Conservation (phyloP, 2,797 vertebrate species). For the Smutsia gigantea region DNA sequence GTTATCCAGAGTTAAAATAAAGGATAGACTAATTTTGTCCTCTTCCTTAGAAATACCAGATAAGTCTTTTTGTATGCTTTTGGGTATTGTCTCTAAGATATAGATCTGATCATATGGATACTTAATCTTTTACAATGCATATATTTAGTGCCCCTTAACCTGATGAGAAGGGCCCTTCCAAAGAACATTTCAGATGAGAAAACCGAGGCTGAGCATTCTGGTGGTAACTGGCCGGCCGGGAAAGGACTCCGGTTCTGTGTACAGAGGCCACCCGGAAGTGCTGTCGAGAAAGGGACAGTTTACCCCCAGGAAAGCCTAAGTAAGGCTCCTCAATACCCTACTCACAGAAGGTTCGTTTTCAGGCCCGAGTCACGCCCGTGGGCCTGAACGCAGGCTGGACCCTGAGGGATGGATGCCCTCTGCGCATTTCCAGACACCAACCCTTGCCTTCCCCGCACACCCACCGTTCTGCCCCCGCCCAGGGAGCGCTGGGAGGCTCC, state of each 20-base stretch:
- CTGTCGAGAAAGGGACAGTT: not conserved
- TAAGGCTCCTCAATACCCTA: not conserved
- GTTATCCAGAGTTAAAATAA: not conserved
- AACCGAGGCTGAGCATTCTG: not conserved
- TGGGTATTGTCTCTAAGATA: not conserved
- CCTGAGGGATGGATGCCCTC: too few relatives aligned
- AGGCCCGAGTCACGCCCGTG: fast-evolving
- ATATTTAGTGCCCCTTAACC: not conserved
- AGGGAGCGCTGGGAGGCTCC: too few relatives aligned
- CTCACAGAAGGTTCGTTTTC: not conserved
- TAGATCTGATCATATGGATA: not conserved
- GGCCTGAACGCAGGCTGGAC: not conserved
- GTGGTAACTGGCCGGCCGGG: too few relatives aligned
- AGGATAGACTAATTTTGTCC: not conserved
- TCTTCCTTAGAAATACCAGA: not conserved
- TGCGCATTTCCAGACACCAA: too few relatives aligned
- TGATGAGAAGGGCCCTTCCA: not conserved
- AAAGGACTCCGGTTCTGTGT: not conserved
- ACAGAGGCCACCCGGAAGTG: not conserved
- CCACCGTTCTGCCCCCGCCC: not conserved
- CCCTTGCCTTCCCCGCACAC: not conserved
- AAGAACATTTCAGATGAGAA: not conserved
- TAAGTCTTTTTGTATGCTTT: not conserved
- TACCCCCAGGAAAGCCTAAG: not conserved
- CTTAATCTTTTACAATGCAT: not conserved